Base-by-base conservation (phyloP, 2,797 vertebrate species). In the Spinibarbus caldwelli region DNA sequence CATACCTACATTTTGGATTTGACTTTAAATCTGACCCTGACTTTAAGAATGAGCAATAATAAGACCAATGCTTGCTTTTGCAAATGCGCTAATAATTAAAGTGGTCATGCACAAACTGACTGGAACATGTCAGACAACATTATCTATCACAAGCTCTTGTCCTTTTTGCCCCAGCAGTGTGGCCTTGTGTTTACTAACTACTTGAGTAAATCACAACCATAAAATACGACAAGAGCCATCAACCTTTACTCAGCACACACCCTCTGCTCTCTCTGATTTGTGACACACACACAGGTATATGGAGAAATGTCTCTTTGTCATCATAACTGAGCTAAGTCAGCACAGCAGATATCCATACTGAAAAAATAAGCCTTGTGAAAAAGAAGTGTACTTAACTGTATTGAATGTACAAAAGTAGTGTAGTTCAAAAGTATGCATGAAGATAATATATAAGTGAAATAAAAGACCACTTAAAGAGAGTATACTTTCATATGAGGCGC, bases 201-300 rank as follows among this genome's bases (percentile, higher is more conserved):
- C 67, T 72, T 41, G 68, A 71, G 80, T 82, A 82, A 73, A 73
- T 73, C 68, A 82, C 19, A 82, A 41, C 41, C 38, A 62, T 72
- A 73, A 72, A 72, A 29, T 41, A 43, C 2, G 68, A 73, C 80
- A 82, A 72, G 38, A 62, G 67, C 52, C 52, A 82, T 73, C 68
- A 82, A 59, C 68, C 67, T 72, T 82, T 73, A 73, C 52, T 82
- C 54, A 82, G 15, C 80, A 71, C 80, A 41, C 17, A 82, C 11
- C 54, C 67, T 9, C 15, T 7, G n/a, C 34, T 71, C n/a, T n/a
- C n/a, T n/a, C n/a, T 72, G 19, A 59, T 59, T 45, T 82, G 52
- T 59, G n/a, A 81, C 6, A 31, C 2, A 15, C 34, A 81, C 34
- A 57, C n/a, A 31, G 67, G 67, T 41, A 4, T 29, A 29, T 41